Percentiles rank a stretch among this genome's conserved stretches.
Evolutionary conservation across 2,113 vertebrate species (phyloP).

Genomic region (Gobius niger): DNA sequence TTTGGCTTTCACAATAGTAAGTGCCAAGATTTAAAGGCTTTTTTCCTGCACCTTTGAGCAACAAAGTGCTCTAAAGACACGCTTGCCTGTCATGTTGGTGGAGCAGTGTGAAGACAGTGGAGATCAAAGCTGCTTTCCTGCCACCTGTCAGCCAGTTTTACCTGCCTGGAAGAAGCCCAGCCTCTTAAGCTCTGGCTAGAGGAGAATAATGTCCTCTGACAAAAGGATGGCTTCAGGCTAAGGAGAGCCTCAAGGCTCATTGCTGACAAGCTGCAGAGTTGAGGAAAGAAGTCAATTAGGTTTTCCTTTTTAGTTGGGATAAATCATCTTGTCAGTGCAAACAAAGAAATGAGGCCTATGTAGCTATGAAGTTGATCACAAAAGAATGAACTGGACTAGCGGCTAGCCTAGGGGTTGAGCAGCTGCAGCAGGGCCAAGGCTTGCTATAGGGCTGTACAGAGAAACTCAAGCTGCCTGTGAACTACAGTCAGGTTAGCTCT

Average conservation of each 20-base stretch:
- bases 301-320: conserved; percentile 63
- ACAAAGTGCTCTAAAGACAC: conserved; percentile 71
- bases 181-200: conserved; percentile 69
- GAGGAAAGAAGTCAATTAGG: conserved; percentile 66
- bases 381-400: conserved; percentile 31
- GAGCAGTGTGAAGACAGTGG: conserved; percentile 51
- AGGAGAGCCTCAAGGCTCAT: conserved; percentile 68
- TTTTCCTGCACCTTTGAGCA: conserved; percentile 64
- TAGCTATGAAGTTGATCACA: conserved; percentile 47
- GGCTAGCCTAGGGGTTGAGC: conserved; percentile 48
- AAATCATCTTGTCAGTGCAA: conserved; percentile 51
- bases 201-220: conserved; percentile 71
- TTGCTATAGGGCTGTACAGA: conserved; percentile 41
- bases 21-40: conserved; percentile 61
- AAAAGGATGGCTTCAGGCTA: conserved; percentile 62
- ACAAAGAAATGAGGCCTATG: conserved; percentile 21
- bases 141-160: conserved; percentile 67
- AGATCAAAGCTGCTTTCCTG: conserved; percentile 73
- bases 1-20: conserved; percentile 61
- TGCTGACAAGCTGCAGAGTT: conserved; percentile 58
- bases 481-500: conserved; percentile 40
- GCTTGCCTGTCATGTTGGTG: conserved; percentile 67
- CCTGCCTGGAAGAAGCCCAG: conserved; percentile 63
- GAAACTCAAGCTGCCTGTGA: conserved; percentile 20
- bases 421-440: conserved; percentile 23